These are phyloP conservation scores for Chironex yamaguchii DNA, from an alignment of 30 jellyfish, hydroid and myxozoan genomes.

Conservation along the genomic window DNA sequence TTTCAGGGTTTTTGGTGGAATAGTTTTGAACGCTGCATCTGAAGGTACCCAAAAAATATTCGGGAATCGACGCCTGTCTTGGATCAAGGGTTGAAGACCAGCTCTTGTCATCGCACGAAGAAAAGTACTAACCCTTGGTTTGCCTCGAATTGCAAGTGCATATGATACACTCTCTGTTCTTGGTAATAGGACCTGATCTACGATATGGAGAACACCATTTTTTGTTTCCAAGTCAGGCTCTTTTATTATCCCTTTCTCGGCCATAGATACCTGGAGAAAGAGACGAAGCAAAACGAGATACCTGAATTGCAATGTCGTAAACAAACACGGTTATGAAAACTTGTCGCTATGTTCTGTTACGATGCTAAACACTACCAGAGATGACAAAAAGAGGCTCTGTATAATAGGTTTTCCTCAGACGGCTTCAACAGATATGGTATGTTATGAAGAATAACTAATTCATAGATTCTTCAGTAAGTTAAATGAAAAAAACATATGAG, in stretches of 20 bases:
- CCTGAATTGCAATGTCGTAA: no score
- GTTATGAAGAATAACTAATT: no score
- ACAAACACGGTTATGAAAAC: no score
- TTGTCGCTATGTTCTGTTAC: no score
- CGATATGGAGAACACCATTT: not conserved
- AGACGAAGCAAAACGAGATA: no score
- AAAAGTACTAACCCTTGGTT: not conserved
- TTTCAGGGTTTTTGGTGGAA: not conserved
- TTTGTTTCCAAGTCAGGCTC: not conserved
- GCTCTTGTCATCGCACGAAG: not conserved
- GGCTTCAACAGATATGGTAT: no score
- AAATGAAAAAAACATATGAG: no score
- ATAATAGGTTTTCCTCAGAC: no score
- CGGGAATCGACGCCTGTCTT: not conserved
- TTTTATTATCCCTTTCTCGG: not conserved
- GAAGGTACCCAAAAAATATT: not conserved
- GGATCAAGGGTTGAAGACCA: not conserved
- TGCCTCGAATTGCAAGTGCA: not conserved
- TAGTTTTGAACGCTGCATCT: not conserved
- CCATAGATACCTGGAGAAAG: not conserved
- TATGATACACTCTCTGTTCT: not conserved
- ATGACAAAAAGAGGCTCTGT: no score
- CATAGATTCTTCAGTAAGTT: no score
- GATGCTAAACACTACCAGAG: no score
- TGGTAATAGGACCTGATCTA: not conserved